Evolutionary conservation across 2,888 invertebrate genomes (phyloP).

Genomic region (Microctonus hyperodae): DNA sequence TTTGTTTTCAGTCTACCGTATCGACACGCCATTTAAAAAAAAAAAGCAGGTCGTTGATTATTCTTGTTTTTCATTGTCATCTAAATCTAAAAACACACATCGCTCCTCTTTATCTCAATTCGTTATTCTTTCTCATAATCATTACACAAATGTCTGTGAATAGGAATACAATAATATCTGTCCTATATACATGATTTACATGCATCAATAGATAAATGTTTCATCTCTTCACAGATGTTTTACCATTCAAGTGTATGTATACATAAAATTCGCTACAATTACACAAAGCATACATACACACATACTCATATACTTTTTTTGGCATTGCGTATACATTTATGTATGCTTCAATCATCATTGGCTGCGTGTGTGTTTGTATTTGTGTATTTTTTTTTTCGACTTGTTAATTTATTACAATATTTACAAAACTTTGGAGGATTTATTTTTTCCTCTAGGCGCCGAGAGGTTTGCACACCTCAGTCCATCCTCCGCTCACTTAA

Average conservation of each 20-base stretch:
- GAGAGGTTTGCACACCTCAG: background rate
- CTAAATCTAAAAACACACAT: background rate
- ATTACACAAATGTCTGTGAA: slow-evolving; percentile 5
- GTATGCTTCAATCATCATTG: slow-evolving; percentile 10
- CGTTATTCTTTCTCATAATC: background rate
- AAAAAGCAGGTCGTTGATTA: slow-evolving; percentile 32
- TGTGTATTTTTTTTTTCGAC: background rate
- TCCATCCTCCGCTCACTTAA: background rate
- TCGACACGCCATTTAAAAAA: slow-evolving; percentile 35
- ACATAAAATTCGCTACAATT: background rate
- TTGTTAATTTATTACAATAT: slow-evolving; percentile 29
- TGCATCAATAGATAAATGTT: slow-evolving; percentile 20
- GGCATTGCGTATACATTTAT: slow-evolving; percentile 16
- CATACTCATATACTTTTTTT: slow-evolving; percentile 14
- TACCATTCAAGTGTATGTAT: background rate
- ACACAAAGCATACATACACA: slow-evolving; percentile 21
- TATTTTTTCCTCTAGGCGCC: background rate
- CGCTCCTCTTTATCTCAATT: background rate
- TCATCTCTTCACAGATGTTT: slow-evolving; percentile 16
- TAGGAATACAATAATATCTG: background rate
- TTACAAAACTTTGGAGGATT: slow-evolving; percentile 21
- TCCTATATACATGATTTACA: background rate
- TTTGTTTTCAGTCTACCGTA: slow-evolving; percentile 50
- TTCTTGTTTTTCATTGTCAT: slow-evolving; percentile 31
- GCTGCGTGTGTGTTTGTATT: background rate